Evolutionary conservation across 2,113 vertebrate species (phyloP), one percentile per base, ranked within the genome.

Genomic region (Pontoporia blainvillei): DNA sequence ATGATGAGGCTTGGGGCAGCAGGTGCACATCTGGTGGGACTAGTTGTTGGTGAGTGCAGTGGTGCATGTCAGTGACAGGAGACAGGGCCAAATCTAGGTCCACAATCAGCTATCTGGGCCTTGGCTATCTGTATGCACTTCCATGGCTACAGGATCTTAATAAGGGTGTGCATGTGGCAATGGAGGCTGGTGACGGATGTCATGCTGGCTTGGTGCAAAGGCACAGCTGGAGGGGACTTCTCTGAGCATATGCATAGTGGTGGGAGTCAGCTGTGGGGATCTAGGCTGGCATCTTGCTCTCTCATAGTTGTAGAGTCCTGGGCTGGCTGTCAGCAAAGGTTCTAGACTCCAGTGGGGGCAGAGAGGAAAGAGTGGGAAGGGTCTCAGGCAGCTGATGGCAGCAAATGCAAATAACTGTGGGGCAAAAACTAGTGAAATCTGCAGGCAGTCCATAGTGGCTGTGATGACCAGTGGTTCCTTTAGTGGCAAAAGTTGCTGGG

Each of bases 131-230:
- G 57, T 62, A 27, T 82, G 79, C 27, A 18, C 17, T 6, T 62
- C 57, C 18, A 20, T 62, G 25, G 36, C 79, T 82, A 25, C 15
- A 82, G 57, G 9, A 62, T 82, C 27, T 44, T 29, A 29, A 23
- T 25, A 41, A 39, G 1, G 5, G 27, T 62, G 17, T 44, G 57
- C 0, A 1, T 17, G 6, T 20, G 27, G 36, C 25, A 83, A 39
- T 44, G 57, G 57, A 20, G 57, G 27, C 5, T 2, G 17, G 36
- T 1, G 5, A 13, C 31, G 27, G 57, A 9, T 1, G 0, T 41
- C 79, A 31, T 7, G 8, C 78, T 2, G 23, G 27, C 54, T 61
- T 39, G 36, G 57, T 29, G 39, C 25, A 41, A 62, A 57, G 36
- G 17, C 5, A 82, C 27, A 82, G 57, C 14, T 62, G 57, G 1